A percentile compares a stretch with the other conserved stretches of the same genome.
phyloP scores from a whole-genome alignment of 2,113 vertebrate species.

The Salminus brasiliensis region DNA sequence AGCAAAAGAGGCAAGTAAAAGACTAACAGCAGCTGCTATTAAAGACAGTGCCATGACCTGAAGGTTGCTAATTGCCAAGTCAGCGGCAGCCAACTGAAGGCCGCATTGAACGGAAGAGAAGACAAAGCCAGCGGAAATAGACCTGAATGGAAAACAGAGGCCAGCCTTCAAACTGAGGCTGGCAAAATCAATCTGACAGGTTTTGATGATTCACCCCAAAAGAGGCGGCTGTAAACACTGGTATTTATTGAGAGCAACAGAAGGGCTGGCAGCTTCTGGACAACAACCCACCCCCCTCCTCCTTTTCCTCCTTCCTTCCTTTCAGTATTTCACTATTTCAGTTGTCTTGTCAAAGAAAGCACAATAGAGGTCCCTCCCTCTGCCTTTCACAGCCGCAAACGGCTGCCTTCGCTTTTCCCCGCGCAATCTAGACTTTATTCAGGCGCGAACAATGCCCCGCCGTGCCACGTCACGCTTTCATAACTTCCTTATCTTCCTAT shows the following conservation, averaged over 20 bases:
- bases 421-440: constrained; percentile 28
- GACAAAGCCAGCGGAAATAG: background rate
- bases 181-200: background rate
- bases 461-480: constrained; percentile 19
- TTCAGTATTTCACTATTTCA: constrained; percentile 3
- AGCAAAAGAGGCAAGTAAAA: background rate
- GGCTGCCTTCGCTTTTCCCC: constrained; percentile 17
- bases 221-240: constrained; percentile 17
- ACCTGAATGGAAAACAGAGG: background rate
- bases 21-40: background rate
- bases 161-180: constrained; percentile 8
- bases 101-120: background rate
- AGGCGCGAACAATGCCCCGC: constrained; percentile 17
- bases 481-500: constrained; percentile 20
- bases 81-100: background rate
- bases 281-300: background rate
- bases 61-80: background rate
- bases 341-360: constrained; percentile 31
- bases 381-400: constrained; percentile 4
- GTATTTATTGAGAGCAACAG: background rate
- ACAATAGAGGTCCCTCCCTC: constrained; percentile 33
- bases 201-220: constrained; percentile 22
- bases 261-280: constrained; percentile 29
- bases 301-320: no score
- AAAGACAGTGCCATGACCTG: background rate